phyloP scores from a whole-genome alignment of 1,140 invertebrate genomes.

The Oscheius sp. region DNA sequence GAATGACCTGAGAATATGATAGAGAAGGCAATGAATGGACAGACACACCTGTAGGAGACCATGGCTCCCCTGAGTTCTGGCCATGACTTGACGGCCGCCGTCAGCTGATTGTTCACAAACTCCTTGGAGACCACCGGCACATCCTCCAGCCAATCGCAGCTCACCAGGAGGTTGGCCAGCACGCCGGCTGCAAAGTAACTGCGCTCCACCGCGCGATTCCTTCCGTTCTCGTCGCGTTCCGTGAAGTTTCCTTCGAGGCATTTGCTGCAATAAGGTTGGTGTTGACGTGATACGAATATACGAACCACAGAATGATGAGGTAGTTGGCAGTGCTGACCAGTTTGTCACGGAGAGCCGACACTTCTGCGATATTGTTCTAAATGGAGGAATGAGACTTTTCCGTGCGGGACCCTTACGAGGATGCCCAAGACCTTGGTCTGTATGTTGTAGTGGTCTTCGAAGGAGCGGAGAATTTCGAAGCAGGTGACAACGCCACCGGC shows the following conservation, averaged over 20 bases:
- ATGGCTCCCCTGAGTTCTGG: slow-evolving; percentile 74
- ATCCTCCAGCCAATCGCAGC: slow-evolving; percentile 65
- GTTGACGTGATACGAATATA: slow-evolving; percentile 29
- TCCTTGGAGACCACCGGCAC: slow-evolving; percentile 56
- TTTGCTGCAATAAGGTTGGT: slow-evolving; percentile 19
- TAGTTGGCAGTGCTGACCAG: slow-evolving; percentile 70
- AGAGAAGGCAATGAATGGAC: neutral
- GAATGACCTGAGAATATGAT: slow-evolving; percentile 66
- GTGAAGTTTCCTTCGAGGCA: slow-evolving; percentile 11
- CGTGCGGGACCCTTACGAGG: slow-evolving; percentile 62
- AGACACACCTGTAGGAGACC: slow-evolving; percentile 72
- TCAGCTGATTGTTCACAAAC: slow-evolving; percentile 60
- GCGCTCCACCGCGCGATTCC: slow-evolving; percentile 72
- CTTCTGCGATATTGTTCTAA: slow-evolving; percentile 78
- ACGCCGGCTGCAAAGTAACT: slow-evolving; percentile 81
- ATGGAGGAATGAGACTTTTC: neutral
- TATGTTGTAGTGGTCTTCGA: slow-evolving; percentile 70
- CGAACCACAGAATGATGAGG: slow-evolving; percentile 66
- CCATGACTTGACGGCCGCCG: slow-evolving; percentile 71
- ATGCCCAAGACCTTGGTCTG: slow-evolving; percentile 78
- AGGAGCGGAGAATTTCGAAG: slow-evolving; percentile 70
- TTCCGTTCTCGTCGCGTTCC: slow-evolving; percentile 64
- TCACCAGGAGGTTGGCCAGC: slow-evolving; percentile 73
- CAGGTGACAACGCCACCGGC: slow-evolving; percentile 73
- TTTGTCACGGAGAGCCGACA: slow-evolving; percentile 66